Conservation (phyloP, 2,888 invertebrate genomes). For the Bugula neritina region DNA sequence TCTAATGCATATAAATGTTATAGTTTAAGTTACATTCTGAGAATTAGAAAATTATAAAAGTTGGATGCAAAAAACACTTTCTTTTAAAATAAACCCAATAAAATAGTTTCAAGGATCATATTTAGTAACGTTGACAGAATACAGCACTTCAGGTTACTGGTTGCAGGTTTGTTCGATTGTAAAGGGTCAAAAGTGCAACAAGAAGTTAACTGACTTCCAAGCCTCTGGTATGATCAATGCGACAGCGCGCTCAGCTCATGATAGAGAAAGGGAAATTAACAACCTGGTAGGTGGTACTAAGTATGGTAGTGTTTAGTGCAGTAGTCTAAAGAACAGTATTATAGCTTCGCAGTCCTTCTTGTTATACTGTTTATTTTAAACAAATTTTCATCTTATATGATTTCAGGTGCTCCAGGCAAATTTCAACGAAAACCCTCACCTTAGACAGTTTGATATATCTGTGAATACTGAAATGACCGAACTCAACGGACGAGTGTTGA, state of each 20-base stretch:
- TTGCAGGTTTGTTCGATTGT: slow-evolving; percentile 95
- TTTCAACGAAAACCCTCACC: slow-evolving; percentile 96
- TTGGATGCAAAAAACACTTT: no score
- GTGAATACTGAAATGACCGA: slow-evolving; percentile 99
- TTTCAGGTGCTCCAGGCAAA: slow-evolving; percentile 79
- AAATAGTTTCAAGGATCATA: no score
- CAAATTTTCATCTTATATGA: neutral
- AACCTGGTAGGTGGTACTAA: slow-evolving; percentile 67
- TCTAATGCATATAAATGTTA: no score
- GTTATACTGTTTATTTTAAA: no score
- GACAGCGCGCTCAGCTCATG: slow-evolving; percentile 89
- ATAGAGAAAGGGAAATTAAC: slow-evolving; percentile 92
- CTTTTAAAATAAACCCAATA: no score
- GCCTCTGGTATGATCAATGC: slow-evolving; percentile 99
- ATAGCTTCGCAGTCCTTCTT: no score
- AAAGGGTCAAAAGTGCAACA: slow-evolving; percentile 97
- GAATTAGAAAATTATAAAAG: no score
- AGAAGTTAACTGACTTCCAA: slow-evolving; percentile 99
- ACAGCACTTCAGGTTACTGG: no score
- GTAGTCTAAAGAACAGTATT: no score
- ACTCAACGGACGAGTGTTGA: slow-evolving; percentile 94
- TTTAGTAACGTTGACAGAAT: no score
- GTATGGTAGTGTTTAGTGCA: no score
- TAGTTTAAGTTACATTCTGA: no score
- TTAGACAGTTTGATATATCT: slow-evolving; percentile 95